These are phyloP conservation scores for Prunella fulvescens DNA, from an alignment of 2,113 vertebrate genomes.

Conservation along the genomic window DNA sequence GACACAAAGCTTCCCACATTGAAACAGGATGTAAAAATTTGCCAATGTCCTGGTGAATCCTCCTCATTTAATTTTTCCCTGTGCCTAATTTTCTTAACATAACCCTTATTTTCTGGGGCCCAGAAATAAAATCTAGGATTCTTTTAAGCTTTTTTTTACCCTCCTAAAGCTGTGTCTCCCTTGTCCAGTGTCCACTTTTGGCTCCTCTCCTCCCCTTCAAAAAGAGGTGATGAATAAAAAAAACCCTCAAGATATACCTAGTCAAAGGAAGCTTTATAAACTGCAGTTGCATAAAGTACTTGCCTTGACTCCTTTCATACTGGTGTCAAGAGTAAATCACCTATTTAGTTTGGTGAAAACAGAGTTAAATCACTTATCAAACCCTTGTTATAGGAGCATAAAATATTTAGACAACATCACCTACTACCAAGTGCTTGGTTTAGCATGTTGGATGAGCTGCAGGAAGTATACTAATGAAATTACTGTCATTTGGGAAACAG, in stretches of 20 bases:
- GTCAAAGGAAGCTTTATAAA: background rate
- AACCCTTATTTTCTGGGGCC: background rate
- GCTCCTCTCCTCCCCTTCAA: background rate
- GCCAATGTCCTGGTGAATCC: background rate
- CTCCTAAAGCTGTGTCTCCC: background rate
- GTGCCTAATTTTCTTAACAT: background rate
- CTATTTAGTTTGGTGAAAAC: background rate
- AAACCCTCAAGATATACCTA: background rate
- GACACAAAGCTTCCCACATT: background rate
- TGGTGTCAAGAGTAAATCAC: background rate
- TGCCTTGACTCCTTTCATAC: background rate
- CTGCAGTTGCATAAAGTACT: background rate
- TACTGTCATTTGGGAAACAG: slow-evolving; percentile 24
- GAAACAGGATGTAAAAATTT: fast-evolving
- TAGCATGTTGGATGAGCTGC: background rate
- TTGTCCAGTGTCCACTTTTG: background rate
- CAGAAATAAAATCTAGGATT: background rate
- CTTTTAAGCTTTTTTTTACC: background rate
- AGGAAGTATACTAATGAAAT: slow-evolving; percentile 25
- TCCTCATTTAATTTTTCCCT: background rate
- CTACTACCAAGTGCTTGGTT: background rate
- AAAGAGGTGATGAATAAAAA: background rate
- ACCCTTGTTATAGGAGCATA: background rate
- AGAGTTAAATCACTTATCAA: background rate
- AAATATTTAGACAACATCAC: slow-evolving; percentile 48